Percentiles rank a stretch among this genome's conserved stretches.
These are phyloP conservation scores for Atrina japonica DNA, from an alignment of 2,888 invertebrate genomes.

Conservation along the genomic window DNA sequence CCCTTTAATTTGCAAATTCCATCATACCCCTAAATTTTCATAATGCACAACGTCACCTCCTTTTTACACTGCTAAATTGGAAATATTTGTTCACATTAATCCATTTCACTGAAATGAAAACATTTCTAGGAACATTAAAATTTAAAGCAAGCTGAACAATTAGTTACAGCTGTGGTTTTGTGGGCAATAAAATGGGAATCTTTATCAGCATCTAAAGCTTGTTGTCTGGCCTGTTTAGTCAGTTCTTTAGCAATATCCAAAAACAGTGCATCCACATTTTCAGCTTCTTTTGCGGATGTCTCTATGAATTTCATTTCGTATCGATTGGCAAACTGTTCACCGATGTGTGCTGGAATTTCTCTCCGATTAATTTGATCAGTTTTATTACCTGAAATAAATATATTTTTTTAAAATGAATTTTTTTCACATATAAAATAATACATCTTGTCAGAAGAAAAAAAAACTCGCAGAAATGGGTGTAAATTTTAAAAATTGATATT, in stretches of 20 bases:
- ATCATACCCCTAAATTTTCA: no score
- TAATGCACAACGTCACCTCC: no score
- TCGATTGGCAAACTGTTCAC: slow-evolving; percentile 95
- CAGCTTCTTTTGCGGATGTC: slow-evolving; percentile 98
- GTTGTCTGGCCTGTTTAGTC: slow-evolving; percentile 72
- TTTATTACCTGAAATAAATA: slow-evolving; percentile 89
- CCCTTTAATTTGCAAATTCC: no score
- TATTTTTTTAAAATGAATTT: no score
- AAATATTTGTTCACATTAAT: no score
- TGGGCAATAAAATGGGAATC: slow-evolving; percentile 43
- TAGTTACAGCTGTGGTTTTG: slow-evolving; percentile 54
- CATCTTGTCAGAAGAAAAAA: no score
- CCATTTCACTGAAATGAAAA: no score
- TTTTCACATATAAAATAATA: not conserved
- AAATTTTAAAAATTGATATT: no score
- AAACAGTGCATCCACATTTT: slow-evolving; percentile 97
- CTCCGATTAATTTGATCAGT: slow-evolving; percentile 95
- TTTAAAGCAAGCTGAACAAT: slow-evolving; percentile 59
- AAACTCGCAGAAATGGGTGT: no score
- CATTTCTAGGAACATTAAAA: slow-evolving; percentile 45
- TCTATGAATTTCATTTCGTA: slow-evolving; percentile 97
- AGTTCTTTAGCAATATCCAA: slow-evolving; percentile 95
- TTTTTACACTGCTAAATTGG: no score
- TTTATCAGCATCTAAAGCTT: slow-evolving; percentile 57
- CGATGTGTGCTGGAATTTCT: slow-evolving; percentile 96